Evolutionary conservation across 2,113 vertebrate genomes (phyloP).

Genomic region (Nycticebus coucang): DNA sequence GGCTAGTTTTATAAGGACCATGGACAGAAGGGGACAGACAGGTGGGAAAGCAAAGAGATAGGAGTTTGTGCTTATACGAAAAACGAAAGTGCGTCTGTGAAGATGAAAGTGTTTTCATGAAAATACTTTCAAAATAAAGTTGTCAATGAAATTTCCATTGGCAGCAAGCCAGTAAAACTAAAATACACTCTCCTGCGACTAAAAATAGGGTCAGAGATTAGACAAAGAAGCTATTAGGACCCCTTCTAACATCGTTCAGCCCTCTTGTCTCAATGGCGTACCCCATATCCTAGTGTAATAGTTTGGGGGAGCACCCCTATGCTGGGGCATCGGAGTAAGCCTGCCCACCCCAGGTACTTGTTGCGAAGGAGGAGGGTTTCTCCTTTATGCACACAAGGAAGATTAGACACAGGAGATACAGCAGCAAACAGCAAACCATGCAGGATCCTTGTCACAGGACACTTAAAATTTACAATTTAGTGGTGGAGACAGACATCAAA

Average conservation of each 20-base stretch:
- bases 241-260: not conserved
- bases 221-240: not conserved
- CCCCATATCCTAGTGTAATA: not conserved
- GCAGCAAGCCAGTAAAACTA: constrained; percentile 26
- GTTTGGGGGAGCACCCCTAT: not conserved
- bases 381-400: not conserved
- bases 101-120: constrained; percentile 35
- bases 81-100: constrained; percentile 10
- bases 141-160: constrained; percentile 8
- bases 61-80: constrained; percentile 1
- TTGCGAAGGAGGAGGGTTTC: not conserved
- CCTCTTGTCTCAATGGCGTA: not conserved
- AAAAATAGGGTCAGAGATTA: not conserved
- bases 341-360: not conserved
- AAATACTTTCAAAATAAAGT: constrained; percentile 50
- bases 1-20: constrained; percentile 46
- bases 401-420: not conserved
- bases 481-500: not conserved
- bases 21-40: constrained; percentile 35
- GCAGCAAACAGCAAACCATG: constrained; percentile 6
- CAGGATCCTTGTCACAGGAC: not conserved
- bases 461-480: constrained; percentile 42
- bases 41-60: constrained; percentile 42
- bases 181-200: not conserved
- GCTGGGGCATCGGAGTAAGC: not conserved